Base-by-base conservation (phyloP, 2,888 invertebrate genomes). In the Caenorhabditis becei region DNA sequence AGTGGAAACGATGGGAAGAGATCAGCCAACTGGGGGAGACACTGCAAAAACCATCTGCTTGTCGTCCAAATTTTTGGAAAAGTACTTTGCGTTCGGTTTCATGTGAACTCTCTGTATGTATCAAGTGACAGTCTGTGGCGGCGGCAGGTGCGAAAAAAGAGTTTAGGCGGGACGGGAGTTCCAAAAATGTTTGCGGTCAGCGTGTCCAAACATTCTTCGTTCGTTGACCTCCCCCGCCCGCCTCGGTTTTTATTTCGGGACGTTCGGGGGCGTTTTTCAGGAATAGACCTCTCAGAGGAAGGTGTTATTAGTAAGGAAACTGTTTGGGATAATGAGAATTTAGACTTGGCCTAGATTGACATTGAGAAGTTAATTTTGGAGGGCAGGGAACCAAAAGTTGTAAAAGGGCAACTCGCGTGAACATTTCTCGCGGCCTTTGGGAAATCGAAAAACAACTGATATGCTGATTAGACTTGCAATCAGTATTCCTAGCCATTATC, bases 151-250 rank as follows among this genome's bases (percentile, higher is more conserved):
- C 16, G 16, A 35, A 72, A 65, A 54, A 71, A 61, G 62, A 61
- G 28, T 63, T 62, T 24, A 59, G 32, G 32, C 37, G n/a, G 14
- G 35, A 59, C 54, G 53, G 18, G 66, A 74, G 66, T 74, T 74
- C 65, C 72, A 65, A 65, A 74, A 74, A 41, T 75, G 75, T 66
- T 75, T 75, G 75, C 66, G 75, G 75, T 75, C 75, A 75, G 75
- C 75, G 75, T 75, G 66, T 75, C 61, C 75, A 75, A 75, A 75
- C 66, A 66, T 47, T 56, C 49, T 23, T 59, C 41, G 65, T 63
- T 74, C 63, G 72, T 74, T 74, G 74, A 66, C 75, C 66, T 75
- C 59, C 37, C 37, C 37, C 18, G 2, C n/a, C n/a, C n/a, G 44
- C 58, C 59, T 74, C 47, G 59, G 16, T 61, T 59, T 66, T 66